Percentiles rank a stretch among this genome's conserved stretches.
These are phyloP conservation scores for Mesocricetus auratus DNA, from an alignment of 2,113 vertebrate genomes.

Conservation along the genomic window DNA sequence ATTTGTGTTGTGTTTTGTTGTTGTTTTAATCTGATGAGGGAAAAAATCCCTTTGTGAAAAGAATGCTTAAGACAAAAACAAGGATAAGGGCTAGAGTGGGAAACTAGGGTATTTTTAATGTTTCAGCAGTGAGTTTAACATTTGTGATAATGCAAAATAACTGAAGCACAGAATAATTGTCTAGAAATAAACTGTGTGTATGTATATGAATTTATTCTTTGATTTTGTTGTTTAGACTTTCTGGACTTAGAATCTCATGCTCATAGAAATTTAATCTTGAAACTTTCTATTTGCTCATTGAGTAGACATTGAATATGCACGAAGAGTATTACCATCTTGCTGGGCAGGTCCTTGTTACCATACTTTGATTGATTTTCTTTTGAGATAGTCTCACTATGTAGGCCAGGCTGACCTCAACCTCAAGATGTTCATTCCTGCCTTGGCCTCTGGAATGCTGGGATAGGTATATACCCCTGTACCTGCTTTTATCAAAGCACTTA, in stretches of 20 bases:
- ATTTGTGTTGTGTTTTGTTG: neutral
- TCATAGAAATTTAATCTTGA: neutral
- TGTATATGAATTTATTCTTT: neutral
- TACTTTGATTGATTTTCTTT: neutral
- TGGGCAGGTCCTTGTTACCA: neutral
- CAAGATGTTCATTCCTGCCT: neutral
- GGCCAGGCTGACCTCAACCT: neutral
- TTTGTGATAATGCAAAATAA: neutral
- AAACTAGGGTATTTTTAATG: neutral
- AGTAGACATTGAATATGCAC: neutral
- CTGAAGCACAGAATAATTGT: neutral
- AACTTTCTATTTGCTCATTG: neutral
- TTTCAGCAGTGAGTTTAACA: neutral
- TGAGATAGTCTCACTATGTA: neutral
- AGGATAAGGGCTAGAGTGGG: neutral
- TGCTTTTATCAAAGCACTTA: neutral
- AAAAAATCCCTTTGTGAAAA: neutral
- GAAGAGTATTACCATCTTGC: neutral
- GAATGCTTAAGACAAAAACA: neutral
- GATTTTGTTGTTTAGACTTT: neutral
- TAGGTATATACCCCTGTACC: neutral
- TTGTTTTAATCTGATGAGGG: neutral
- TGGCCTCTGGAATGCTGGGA: neutral
- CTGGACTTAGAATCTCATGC: neutral
- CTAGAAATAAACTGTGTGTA: neutral